Conservation (phyloP, 1,140 invertebrate species). For the Lucilia cuprina region DNA sequence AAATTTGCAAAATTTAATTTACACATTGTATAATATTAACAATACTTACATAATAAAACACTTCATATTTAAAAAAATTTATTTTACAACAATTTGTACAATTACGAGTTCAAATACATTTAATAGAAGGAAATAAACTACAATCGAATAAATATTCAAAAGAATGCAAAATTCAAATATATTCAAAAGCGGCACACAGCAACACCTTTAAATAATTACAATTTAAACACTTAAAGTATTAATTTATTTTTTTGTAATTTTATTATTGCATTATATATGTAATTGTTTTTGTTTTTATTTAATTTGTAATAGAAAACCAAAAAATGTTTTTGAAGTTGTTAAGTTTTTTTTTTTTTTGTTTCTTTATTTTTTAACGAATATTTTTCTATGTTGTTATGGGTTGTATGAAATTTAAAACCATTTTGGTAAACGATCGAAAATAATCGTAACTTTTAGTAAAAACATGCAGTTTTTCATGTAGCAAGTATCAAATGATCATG, state of each 20-base stretch:
- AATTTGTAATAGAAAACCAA: background rate
- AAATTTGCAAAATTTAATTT: too few relatives aligned
- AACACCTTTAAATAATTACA: background rate
- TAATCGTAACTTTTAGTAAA: constrained; percentile 2
- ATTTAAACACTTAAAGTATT: background rate
- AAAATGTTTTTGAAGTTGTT: background rate
- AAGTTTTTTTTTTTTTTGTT: background rate
- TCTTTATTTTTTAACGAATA: background rate
- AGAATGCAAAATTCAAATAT: background rate
- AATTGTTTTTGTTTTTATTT: background rate
- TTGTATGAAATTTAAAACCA: constrained; percentile 7
- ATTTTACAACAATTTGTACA: too few relatives aligned
- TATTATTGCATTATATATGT: background rate
- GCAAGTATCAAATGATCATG: constrained; percentile 29
- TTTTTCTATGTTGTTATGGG: background rate
- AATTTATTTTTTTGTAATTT: background rate
- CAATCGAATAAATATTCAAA: background rate
- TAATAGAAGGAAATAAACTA: background rate
- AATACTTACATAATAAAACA: too few relatives aligned
- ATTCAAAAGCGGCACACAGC: background rate
- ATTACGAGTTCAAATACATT: background rate
- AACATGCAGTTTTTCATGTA: constrained; percentile 26
- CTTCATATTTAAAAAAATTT: too few relatives aligned
- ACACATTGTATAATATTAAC: too few relatives aligned
- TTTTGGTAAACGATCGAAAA: constrained; percentile 25